phyloP scores from a whole-genome alignment of 2,888 invertebrate species.

The Andrena bucephala region DNA sequence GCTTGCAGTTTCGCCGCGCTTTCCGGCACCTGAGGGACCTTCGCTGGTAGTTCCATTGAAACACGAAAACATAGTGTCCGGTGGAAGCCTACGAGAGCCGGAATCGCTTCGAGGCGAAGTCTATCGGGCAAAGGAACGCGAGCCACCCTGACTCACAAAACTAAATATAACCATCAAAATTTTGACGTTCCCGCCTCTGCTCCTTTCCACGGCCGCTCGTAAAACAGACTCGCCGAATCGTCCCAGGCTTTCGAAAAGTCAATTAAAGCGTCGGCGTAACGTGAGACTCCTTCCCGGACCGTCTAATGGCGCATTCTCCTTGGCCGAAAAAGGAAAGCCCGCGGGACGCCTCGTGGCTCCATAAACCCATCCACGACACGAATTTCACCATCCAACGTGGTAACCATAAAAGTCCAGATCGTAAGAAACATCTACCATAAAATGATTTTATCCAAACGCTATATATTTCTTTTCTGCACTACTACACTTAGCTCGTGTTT shows the following conservation, averaged over 20 bases:
- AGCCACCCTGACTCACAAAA: conserved; percentile 67
- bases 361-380: conserved; percentile 27
- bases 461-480: too few relatives aligned
- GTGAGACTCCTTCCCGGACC: conserved; percentile 36
- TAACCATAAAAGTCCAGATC: not conserved
- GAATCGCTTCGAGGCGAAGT: conserved; percentile 21
- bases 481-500: too few relatives aligned
- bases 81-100: not conserved
- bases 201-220: conserved; percentile 31
- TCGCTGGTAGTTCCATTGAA: too few relatives aligned
- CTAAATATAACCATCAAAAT: conserved; percentile 76
- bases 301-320: conserved; percentile 43
- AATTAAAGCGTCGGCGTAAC: conserved; percentile 56
- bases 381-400: conserved; percentile 12
- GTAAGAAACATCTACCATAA: not conserved
- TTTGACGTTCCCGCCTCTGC: conserved; percentile 57
- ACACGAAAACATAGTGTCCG: too few relatives aligned
- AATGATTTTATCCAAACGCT: too few relatives aligned
- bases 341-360: conserved; percentile 7
- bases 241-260: conserved; percentile 43
- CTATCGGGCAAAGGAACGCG: conserved; percentile 47
- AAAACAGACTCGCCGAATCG: conserved; percentile 26
- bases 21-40: too few relatives aligned
- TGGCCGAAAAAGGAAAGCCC: conserved; percentile 40
- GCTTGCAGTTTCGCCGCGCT: not conserved